Base-by-base conservation (phyloP, 1,140 invertebrate genomes). In the Tetragnatha versicolor region DNA sequence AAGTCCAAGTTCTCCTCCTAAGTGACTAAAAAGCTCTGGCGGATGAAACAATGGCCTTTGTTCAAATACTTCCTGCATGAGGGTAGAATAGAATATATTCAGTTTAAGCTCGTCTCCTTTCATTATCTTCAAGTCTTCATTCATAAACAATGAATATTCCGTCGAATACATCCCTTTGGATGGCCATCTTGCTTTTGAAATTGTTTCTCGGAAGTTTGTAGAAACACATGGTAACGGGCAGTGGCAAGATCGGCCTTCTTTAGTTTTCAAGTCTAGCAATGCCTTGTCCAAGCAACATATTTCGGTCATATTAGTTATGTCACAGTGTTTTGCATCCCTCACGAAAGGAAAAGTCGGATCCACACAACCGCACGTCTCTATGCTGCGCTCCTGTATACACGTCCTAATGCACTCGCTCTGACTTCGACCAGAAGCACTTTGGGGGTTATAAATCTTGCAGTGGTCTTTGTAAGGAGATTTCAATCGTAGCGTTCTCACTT, bases 1-100 rank as follows among this genome's bases (percentile, higher is more conserved):
- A 39, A 75, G 1, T 9, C 58, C 72, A 9, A 51, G 29, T 20
- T 61, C 35, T 49, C 72, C 72, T 22, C 72, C 72, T 14, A 75
- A 17, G 7, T 61, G 37, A 35, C 72, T 63, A 22, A 49, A 75
- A 49, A 75, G n/a, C 35, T 75, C 72, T 22, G 29, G 22, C 17
- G 20, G 25, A 22, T 63, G 37, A 12, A 63, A 63, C 35, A 6
- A 25, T 25, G 35, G 7, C 6, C 7, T 20, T 63, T 63, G 60
- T 63, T 10, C 12, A 6, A 39, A 63, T 9, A 25, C 33, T 12
- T 63, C 42, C 14, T 10, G 37, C 4, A 25, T 22, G n/a, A 63
- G 12, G 17, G 60, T 20, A 25, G 60, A 42, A 25, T 39, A 63
- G 6, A 42, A 63, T 10, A 63, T n/a, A 39, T 39, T 63, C 20